A percentile compares a stretch with the other conserved stretches of the same genome.
Conservation (phyloP, 2,888 invertebrate species). For the Xestobium rufovillosum region DNA sequence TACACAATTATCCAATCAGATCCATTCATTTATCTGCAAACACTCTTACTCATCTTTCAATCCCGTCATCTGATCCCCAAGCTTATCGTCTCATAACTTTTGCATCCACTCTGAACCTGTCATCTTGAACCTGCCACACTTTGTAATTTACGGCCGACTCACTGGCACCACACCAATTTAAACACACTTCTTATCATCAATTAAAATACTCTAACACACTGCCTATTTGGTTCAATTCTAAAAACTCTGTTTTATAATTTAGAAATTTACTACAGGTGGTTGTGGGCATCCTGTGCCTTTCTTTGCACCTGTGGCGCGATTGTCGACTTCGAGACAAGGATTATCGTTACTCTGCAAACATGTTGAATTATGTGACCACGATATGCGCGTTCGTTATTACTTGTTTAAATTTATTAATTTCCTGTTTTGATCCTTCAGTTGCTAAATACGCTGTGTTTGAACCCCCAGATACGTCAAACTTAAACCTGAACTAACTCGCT, state of each 20-base stretch:
- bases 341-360: constrained; percentile 60
- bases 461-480: constrained; percentile 22
- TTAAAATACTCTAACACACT: neutral
- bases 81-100: too few relatives aligned
- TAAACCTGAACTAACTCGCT: too few relatives aligned
- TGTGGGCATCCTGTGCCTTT: constrained; percentile 65
- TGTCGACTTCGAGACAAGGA: constrained; percentile 66
- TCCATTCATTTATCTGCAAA: too few relatives aligned
- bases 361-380: constrained; percentile 65
- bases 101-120: too few relatives aligned
- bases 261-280: constrained; percentile 51
- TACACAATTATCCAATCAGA: too few relatives aligned
- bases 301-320: constrained; percentile 67
- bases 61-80: too few relatives aligned
- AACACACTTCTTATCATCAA: neutral
- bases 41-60: too few relatives aligned
- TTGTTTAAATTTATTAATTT: constrained; percentile 66
- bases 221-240: neutral
- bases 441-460: constrained; percentile 45
- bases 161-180: too few relatives aligned
- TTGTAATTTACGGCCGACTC: too few relatives aligned
- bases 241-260: neutral
- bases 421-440: constrained; percentile 69
- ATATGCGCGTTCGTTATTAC: constrained; percentile 65
- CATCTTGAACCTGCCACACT: too few relatives aligned